A percentile compares a stretch with the other conserved stretches of the same genome.
These are phyloP conservation scores for Platysternon megacephalum DNA, from an alignment of 2,113 vertebrate species.

Conservation along the genomic window DNA sequence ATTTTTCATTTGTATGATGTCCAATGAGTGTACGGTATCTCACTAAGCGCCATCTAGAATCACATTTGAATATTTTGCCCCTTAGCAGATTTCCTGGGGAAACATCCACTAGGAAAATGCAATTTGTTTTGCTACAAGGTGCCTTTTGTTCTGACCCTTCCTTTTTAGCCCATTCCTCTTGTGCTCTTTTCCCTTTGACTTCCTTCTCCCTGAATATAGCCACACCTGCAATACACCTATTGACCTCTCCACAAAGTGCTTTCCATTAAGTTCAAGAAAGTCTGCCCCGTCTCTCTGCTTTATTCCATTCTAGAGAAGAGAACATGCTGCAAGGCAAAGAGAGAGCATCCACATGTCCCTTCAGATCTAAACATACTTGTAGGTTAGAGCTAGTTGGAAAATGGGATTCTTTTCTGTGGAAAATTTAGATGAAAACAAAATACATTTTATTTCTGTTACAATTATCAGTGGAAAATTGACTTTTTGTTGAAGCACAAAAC, in stretches of 20 bases:
- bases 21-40: conserved; percentile 12
- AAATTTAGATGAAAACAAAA: neutral
- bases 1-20: neutral
- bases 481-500: neutral
- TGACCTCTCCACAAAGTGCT: neutral
- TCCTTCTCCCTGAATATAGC: neutral
- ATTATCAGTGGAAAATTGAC: neutral
- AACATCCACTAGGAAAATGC: neutral
- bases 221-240: neutral
- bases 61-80: conserved; percentile 16
- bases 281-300: neutral
- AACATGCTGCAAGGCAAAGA: neutral
- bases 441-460: neutral
- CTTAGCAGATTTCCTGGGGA: conserved; percentile 28
- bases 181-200: neutral
- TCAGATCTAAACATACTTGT: neutral
- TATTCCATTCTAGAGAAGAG: neutral
- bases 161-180: neutral
- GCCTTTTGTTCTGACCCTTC: conserved; percentile 11
- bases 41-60: conserved; percentile 42
- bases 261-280: neutral
- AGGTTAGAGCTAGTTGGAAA: neutral
- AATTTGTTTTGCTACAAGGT: neutral
- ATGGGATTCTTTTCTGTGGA: neutral
- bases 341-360: neutral